Conservation (phyloP, 2,888 invertebrate species). For the Apamea crenata region DNA sequence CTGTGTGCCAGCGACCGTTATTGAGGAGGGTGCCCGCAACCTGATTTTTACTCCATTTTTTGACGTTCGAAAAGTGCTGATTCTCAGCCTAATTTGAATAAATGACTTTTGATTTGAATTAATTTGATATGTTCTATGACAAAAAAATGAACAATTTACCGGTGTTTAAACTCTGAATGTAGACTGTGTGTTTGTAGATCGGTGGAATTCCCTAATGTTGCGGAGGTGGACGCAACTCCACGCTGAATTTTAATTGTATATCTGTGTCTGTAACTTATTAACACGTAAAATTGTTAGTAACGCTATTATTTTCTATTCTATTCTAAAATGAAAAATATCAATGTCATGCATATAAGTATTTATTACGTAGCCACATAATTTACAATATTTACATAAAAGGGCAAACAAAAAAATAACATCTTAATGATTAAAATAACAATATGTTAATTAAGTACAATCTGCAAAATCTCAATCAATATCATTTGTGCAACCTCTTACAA, state of each 20-base stretch:
- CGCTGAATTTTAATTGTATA: background rate
- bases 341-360: background rate
- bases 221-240: background rate
- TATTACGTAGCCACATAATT: conserved; percentile 29
- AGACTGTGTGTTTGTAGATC: background rate
- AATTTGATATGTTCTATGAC: no score
- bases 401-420: conserved; percentile 37
- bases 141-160: no score
- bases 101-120: no score
- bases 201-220: background rate
- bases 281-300: background rate
- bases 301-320: background rate
- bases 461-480: background rate
- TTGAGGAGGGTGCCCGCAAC: no score
- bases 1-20: no score
- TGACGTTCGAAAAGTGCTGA: no score
- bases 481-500: background rate
- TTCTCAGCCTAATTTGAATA: no score
- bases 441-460: background rate
- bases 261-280: background rate
- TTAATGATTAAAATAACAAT: conserved; percentile 19
- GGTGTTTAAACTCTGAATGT: no score
- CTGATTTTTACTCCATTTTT: background rate
- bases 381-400: conserved; percentile 40
- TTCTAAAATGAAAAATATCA: background rate